Evolutionary conservation across 2,797 vertebrate species (phyloP).

Genomic region (Oreochromis mossambicus): DNA sequence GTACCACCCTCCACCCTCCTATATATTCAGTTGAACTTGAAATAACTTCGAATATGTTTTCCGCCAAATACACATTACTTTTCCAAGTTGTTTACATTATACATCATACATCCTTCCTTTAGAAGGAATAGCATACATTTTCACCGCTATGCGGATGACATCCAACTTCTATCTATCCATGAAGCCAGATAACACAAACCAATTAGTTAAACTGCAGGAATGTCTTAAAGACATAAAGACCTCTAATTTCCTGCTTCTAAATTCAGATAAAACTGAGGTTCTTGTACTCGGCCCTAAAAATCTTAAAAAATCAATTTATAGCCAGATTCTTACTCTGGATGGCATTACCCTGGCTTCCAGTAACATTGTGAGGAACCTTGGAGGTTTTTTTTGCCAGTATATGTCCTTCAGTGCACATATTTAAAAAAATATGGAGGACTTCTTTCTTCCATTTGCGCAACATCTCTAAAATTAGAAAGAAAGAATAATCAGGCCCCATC

Average conservation of each 20-base stretch:
- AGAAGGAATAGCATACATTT: neutral
- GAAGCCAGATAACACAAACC: neutral
- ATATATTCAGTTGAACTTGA: neutral
- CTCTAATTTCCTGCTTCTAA: neutral
- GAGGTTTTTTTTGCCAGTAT: rapidly evolving
- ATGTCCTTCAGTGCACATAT: neutral
- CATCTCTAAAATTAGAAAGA: neutral
- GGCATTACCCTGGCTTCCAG: neutral
- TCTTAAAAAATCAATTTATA: rapidly evolving
- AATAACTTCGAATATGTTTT: neutral
- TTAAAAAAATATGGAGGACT: neutral
- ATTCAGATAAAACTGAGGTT: neutral
- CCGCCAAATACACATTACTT: neutral
- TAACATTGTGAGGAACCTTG: neutral
- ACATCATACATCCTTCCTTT: neutral
- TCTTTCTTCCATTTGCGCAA: neutral
- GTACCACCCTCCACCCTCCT: neutral
- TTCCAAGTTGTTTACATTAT: neutral
- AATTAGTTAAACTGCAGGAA: neutral
- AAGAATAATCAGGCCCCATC: neutral
- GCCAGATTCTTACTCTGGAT: neutral
- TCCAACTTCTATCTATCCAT: neutral
- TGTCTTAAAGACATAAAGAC: neutral
- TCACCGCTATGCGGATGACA: neutral
- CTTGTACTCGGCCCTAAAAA: neutral